Base-by-base conservation (phyloP, 2,113 vertebrate genomes). In the Ophthalmolycus amberensis region DNA sequence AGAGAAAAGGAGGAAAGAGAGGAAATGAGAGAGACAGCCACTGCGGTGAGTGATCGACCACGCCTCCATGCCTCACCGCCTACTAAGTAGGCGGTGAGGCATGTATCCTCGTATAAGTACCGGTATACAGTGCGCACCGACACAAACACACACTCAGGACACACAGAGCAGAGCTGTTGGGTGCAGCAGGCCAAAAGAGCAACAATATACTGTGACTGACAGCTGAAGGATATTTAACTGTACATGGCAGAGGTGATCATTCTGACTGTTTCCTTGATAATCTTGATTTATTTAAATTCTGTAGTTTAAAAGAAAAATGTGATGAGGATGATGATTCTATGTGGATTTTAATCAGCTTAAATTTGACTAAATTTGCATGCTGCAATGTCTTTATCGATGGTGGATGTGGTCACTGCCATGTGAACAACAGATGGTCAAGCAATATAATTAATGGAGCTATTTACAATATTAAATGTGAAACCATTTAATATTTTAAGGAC, bases 231-330 rank as follows among this genome's bases (percentile, higher is more conserved):
- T 59, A 74, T 66, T 79, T 77, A 85, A 79, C 65, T 87, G 90
- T 95, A 90, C 94, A 95, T 96, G 95, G 94, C 94, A 92, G 92
- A 95, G 94, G 94, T 95, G 89, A 95, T 46, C 70, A 90, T 75
- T 80, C 15, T 29, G 3, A 50, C 6, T 59, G 9, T 73, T 66
- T 75, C 9, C 1, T 59, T 59, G 37, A 8, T 38, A 22, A 8
- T 68, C 25, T 27, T 50, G 1, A n/a, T 25, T 22, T 25, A 6
- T 77, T 75, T 50, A 32, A 48, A 9, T 20, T 38, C 3, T 7
- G 22, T n/a, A n/a, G 22, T 46, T 46, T 46, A 16, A 20, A 20
- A 50, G 1, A 42, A 42, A 42, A 42, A 32, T 59, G 29, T 59
- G 16, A 52, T 27, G n/a, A 25, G 14, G n/a, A 27, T 58, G 27